These are phyloP conservation scores for Perca flavescens DNA, from an alignment of 2,113 vertebrate genomes.

Conservation along the genomic window DNA sequence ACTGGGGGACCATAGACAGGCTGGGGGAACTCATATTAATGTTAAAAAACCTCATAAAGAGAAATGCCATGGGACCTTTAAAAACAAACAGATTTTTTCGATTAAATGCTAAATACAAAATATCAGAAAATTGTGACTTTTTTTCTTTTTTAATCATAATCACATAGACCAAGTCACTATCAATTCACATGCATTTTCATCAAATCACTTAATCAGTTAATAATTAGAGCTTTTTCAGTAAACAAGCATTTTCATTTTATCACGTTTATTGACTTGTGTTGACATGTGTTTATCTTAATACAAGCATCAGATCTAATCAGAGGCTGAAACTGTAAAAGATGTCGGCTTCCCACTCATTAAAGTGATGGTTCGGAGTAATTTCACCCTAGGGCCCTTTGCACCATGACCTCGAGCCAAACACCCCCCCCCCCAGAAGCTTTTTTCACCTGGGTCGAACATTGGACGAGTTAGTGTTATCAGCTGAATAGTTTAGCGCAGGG, in stretches of 20 bases:
- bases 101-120: background rate
- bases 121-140: background rate
- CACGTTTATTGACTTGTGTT: background rate
- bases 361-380: no score
- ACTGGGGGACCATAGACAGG: no score
- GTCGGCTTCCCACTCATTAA: background rate
- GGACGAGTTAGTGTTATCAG: no score
- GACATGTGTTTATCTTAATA: background rate
- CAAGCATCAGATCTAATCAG: background rate
- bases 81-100: background rate
- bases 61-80: no score
- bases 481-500: no score
- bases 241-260: background rate
- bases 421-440: no score
- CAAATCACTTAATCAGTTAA: background rate
- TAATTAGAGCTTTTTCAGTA: background rate
- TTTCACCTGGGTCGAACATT: no score
- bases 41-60: no score
- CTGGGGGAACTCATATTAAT: no score
- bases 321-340: slow-evolving; percentile 27
- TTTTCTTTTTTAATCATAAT: background rate
- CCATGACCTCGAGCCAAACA: no score
- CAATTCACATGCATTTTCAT: background rate
- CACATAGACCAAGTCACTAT: no score
- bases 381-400: no score